Evolutionary conservation across 2,888 invertebrate species (phyloP).

Genomic region (Polietes domitor): DNA sequence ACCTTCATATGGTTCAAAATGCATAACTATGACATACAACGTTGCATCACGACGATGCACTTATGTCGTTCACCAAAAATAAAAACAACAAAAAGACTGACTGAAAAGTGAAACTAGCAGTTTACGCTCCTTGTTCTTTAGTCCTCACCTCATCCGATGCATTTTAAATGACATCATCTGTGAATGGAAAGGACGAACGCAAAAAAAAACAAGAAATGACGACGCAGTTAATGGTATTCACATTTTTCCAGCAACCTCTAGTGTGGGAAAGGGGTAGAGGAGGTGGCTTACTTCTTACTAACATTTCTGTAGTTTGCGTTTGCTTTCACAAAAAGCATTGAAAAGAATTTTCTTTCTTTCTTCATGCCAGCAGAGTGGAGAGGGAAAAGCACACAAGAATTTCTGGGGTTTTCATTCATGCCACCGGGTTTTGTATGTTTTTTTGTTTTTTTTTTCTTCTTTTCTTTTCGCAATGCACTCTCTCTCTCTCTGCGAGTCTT

Average conservation of each 20-base stretch:
- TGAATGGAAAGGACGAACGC: slow-evolving; percentile 16
- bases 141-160: neutral
- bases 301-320: neutral
- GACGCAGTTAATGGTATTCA: slow-evolving; percentile 26
- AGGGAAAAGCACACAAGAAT: slow-evolving; percentile 6
- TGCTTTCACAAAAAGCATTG: neutral
- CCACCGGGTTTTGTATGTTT: neutral
- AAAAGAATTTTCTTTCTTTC: neutral
- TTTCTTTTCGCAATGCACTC: slow-evolving; percentile 36
- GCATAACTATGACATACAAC: slow-evolving; percentile 39
- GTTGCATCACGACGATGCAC: slow-evolving; percentile 42
- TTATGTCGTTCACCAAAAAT: slow-evolving; percentile 31
- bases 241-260: neutral
- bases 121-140: neutral
- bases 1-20: slow-evolving; percentile 61
- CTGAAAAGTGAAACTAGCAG: slow-evolving; percentile 24
- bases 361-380: neutral
- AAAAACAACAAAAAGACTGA: slow-evolving; percentile 18
- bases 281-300: neutral
- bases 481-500: neutral
- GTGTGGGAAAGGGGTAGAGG: neutral
- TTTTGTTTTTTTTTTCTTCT: neutral
- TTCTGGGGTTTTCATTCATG: slow-evolving; percentile 27
- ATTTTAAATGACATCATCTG: slow-evolving; percentile 52
- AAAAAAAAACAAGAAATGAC: neutral